Base-by-base conservation (phyloP, 2,888 invertebrate species). In the Pachliopta kotzebuea region DNA sequence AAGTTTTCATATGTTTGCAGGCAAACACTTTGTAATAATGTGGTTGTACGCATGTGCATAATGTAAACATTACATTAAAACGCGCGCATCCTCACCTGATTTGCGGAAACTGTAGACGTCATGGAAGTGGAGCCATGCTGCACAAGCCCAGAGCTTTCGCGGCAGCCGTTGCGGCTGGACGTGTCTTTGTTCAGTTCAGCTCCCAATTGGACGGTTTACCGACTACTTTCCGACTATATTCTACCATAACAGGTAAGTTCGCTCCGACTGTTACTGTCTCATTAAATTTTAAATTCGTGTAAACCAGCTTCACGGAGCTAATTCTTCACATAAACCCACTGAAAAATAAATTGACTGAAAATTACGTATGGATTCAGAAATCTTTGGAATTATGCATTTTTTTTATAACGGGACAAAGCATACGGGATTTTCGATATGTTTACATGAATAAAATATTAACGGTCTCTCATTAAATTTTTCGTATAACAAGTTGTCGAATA, bases 121-220 rank as follows among this genome's bases (percentile, higher is more conserved):
- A 45, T 18, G 45, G n/a, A 52, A 52, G 9, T 23, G 6, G 11
- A 21, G 3, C 21, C 50, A 18, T 52, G 4, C 21, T 21, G 50
- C 21, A 52, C 50, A 21, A 21, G 50, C 50, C n/a, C 50, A 52
- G 21, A 52, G 50, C 50, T 52, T 52, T 21, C 50, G 50, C 50
- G 50, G 50, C 50, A 14, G 21, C 50, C 20, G 50, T 52, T 3
- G 21, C 21, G 21, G 21, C 14, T 4, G 50, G 50, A 2, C 50
- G 11, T 14, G 21, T 52, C 11, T 0, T 52, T 9, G 2, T 0
- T n/a, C 4, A n/a, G 9, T 21, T 20, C 21, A 52, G 21, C 21
- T 9, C 45, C 18, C 6, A 7, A 14, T 52, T 23, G 21, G 21
- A 52, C 21, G n/a, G 21, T 23, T 52, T 45, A 4, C 18, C n/a